A percentile compares a stretch with the other conserved stretches of the same genome.
These are phyloP conservation scores for Lithophane ornitopus DNA, from an alignment of 2,888 invertebrate species.

Conservation along the genomic window DNA sequence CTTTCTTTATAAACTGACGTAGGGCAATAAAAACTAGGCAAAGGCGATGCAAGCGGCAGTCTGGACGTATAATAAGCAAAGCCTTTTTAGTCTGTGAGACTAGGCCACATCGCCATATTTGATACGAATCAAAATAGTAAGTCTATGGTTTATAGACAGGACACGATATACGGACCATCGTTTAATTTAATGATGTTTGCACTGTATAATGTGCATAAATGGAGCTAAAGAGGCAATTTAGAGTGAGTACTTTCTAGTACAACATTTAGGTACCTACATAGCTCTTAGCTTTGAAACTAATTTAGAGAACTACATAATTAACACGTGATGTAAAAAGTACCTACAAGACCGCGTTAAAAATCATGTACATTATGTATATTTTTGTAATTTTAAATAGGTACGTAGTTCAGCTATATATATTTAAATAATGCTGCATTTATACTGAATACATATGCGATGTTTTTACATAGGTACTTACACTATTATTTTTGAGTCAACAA, in stretches of 20 bases:
- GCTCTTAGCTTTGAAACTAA: not conserved
- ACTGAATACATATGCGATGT: not conserved
- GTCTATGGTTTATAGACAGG: slow-evolving; percentile 32
- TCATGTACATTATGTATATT: not conserved
- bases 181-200: slow-evolving; percentile 43
- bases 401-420: not conserved
- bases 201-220: not conserved
- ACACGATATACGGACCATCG: slow-evolving; percentile 10
- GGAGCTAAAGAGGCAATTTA: not conserved
- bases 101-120: slow-evolving; percentile 61
- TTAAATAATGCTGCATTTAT: not conserved
- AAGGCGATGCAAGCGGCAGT: slow-evolving; percentile 36
- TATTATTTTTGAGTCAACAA: slow-evolving; percentile 10
- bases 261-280: not conserved
- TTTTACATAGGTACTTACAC: not conserved
- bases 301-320: not conserved
- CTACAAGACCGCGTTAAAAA: not conserved
- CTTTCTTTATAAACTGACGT: slow-evolving; percentile 56
- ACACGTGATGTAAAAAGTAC: too few relatives aligned
- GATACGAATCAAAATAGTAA: slow-evolving; percentile 59
- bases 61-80: slow-evolving; percentile 59
- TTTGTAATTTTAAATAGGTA: not conserved
- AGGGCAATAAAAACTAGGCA: slow-evolving; percentile 49
- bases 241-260: not conserved
- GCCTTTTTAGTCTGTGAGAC: slow-evolving; percentile 59